phyloP scores from a whole-genome alignment of 2,797 vertebrate genomes.

The Anabacerthia variegaticeps region DNA sequence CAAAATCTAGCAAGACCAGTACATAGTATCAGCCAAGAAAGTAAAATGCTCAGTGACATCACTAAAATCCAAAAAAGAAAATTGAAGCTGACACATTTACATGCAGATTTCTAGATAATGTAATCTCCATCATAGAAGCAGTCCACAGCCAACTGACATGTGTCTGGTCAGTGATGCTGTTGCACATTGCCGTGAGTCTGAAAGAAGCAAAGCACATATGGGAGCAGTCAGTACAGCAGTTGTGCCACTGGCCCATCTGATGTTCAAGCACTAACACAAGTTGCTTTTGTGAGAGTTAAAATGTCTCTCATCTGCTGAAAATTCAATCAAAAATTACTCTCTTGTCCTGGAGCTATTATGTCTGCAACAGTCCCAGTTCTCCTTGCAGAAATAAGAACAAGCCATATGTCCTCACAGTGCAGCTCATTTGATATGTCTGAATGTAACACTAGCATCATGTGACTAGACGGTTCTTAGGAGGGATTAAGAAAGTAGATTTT shows the following conservation, averaged over 20 bases:
- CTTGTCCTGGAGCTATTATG: not conserved
- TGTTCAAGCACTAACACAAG: not conserved
- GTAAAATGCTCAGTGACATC: not conserved
- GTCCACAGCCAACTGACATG: not conserved
- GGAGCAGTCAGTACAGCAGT: not conserved
- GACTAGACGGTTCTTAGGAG: not conserved
- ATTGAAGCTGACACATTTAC: not conserved
- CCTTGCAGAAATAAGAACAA: not conserved
- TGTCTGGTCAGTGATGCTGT: not conserved
- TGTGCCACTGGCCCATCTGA: not conserved
- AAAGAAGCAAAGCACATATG: not conserved
- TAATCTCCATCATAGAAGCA: not conserved
- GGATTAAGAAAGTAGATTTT: not conserved
- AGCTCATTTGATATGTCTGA: not conserved
- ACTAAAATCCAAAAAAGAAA: not conserved
- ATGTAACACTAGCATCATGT: not conserved
- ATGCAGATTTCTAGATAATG: not conserved
- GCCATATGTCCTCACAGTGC: not conserved
- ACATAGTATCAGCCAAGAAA: not conserved
- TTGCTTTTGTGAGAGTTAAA: not conserved
- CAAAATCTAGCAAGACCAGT: not conserved
- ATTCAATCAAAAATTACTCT: not conserved
- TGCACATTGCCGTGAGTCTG: accelerated
- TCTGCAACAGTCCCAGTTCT: not conserved
- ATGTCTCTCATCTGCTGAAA: not conserved